Conservation (phyloP, 2,888 invertebrate species). For the Melipona beecheii region DNA sequence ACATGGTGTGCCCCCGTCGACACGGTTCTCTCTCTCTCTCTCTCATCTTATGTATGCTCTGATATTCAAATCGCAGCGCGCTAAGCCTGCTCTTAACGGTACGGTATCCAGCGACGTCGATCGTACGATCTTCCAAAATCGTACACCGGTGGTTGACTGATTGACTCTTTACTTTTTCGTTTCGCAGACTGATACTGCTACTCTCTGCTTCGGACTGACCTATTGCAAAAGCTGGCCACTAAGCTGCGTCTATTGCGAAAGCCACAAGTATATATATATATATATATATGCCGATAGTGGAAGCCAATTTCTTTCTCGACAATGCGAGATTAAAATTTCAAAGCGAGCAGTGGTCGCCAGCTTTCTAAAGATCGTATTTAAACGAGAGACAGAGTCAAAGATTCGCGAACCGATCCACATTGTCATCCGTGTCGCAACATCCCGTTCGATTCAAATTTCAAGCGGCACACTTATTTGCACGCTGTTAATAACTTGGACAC, state of each 20-base stretch:
- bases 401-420: constrained; percentile 1
- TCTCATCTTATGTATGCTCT: constrained; percentile 37
- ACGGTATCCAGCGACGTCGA: constrained; percentile 47
- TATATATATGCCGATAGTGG: not conserved
- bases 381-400: constrained; percentile 17
- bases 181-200: too few relatives aligned
- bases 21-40: constrained; percentile 34
- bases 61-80: constrained; percentile 69
- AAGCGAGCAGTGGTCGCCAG: not conserved
- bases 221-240: constrained; percentile 17
- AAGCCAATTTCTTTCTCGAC: not conserved
- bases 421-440: constrained; percentile 11
- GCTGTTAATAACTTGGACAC: constrained; percentile 24
- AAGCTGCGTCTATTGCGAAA: not conserved
- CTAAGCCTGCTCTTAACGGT: constrained; percentile 70
- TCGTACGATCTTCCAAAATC: constrained; percentile 49
- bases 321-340: constrained; percentile 6
- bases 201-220: not conserved
- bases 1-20: constrained; percentile 59
- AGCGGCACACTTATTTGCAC: constrained; percentile 25
- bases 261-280: not conserved
- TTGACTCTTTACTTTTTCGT: too few relatives aligned
- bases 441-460: constrained; percentile 17
- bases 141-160: not conserved
- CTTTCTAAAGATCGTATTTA: constrained; percentile 24